A percentile compares a stretch with the other conserved stretches of the same genome.
Conservation (phyloP, 2,113 vertebrate species). For the Mus pahari region DNA sequence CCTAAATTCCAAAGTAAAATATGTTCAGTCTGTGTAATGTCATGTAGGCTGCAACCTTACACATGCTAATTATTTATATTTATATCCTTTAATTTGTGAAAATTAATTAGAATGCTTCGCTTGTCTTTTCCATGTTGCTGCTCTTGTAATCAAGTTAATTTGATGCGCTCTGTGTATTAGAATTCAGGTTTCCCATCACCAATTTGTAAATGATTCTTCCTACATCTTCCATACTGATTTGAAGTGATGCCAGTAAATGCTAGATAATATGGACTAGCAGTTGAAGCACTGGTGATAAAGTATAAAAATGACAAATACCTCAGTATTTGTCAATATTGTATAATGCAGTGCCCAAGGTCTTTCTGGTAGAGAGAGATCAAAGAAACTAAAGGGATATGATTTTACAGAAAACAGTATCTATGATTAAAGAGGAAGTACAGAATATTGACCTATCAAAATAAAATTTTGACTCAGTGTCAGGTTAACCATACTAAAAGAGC, state of each 20-base stretch:
- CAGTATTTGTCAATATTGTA: not conserved
- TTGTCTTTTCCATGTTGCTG: not conserved
- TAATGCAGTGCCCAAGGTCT: not conserved
- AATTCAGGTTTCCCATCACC: not conserved
- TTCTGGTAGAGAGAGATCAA: not conserved
- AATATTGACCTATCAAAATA: not conserved
- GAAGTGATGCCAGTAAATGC: not conserved
- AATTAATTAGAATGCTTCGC: not conserved
- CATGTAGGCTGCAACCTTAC: not conserved
- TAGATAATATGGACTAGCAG: not conserved
- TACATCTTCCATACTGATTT: not conserved
- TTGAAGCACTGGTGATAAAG: conserved; percentile 34
- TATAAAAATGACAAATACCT: not conserved
- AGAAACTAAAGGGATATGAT: conserved; percentile 51
- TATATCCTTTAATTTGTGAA: not conserved
- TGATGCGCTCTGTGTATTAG: not conserved
- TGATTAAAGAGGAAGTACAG: not conserved
- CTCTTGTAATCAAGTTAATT: not conserved
- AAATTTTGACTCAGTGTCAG: not conserved
- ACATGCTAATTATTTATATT: not conserved
- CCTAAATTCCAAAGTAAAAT: not conserved
- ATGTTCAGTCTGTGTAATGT: not conserved
- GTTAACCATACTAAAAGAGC: not conserved
- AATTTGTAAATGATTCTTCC: not conserved
- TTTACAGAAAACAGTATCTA: conserved; percentile 1